Evolutionary conservation across 53 echinoderm and acorn worm species (phyloP), one percentile per base, ranked within the genome.

Genomic region (Crossaster papposus): DNA sequence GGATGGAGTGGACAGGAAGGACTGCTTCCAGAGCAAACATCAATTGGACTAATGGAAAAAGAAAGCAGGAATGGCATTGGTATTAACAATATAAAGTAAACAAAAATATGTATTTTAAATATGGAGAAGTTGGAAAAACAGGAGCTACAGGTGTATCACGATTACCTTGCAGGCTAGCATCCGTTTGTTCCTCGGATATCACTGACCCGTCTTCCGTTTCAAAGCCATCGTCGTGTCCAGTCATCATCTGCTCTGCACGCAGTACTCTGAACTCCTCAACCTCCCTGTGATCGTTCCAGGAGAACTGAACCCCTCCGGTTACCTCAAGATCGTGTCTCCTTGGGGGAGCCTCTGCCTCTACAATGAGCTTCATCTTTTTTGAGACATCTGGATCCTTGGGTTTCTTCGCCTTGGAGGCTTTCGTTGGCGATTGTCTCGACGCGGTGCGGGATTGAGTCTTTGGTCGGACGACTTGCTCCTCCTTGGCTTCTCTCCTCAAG

Each of bases 401-500:
- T 3, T 87, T 54, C 76, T 75, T 75, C 36, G 17, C 33, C 73
- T 76, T 77, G 28, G 82, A 37, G 32, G 20, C 24, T 55, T 75
- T 63, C 30, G 53, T 32, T 20, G 72, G 22, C 9, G 85, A 53
- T 52, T 30, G 71, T 51, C 33, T 85, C 72, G 73, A 72, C 22
- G 87, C 33, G 26, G 34, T 85, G 22, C 85, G 72, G 31, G 73
- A 85, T 51, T 72, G n/a, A 17, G 63, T 87, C 77, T 87, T 87
- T 20, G 87, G 87, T n/a, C 87, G 76, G 18, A 87, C 87, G 77
- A 85, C 85, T 72, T 85, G 85, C 50, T 72, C 83, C 50, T 70
- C 30, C 50, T 28, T 44, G 24, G 12, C 4, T 83, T 83, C 71
- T 50, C 11, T 20, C 15, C 28, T 72, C 51, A 72, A 7, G 30